A percentile compares a stretch with the other conserved stretches of the same genome.
phyloP scores from a whole-genome alignment of 2,797 vertebrate species.

The Sparus aurata region DNA sequence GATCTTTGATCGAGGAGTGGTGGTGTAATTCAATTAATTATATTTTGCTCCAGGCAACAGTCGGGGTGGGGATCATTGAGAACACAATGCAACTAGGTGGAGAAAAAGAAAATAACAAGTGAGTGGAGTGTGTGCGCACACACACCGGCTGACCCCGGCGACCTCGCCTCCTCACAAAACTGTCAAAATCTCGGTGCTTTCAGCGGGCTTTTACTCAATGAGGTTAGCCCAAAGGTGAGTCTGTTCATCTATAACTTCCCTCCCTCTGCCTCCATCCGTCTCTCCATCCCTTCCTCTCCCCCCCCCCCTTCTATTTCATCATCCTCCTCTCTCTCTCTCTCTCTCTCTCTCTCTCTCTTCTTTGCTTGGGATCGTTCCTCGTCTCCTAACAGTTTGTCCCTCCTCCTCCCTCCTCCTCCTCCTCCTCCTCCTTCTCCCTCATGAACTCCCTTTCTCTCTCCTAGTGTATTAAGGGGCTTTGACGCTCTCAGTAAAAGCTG shows the following conservation, averaged over 20 bases:
- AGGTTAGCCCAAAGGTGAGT: slow-evolving; percentile 82
- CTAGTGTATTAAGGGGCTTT: slow-evolving; percentile 89
- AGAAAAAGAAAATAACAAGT: slow-evolving; percentile 63
- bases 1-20: slow-evolving; percentile 59
- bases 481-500: slow-evolving; percentile 91
- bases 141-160: slow-evolving; percentile 62
- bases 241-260: slow-evolving; percentile 74
- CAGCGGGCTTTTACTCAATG: slow-evolving; percentile 83
- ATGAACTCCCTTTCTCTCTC: slow-evolving; percentile 77
- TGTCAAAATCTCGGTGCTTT: slow-evolving; percentile 77
- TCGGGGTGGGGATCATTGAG: slow-evolving; percentile 52
- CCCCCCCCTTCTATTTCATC: slow-evolving; percentile 60
- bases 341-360: slow-evolving; percentile 32
- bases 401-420: slow-evolving; percentile 11
- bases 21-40: slow-evolving; percentile 72
- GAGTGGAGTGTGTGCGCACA: slow-evolving; percentile 39
- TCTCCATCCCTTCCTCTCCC: slow-evolving; percentile 33
- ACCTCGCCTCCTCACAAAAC: slow-evolving; percentile 77
- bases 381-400: slow-evolving; percentile 67
- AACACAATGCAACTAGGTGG: slow-evolving; percentile 63
- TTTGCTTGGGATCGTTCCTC: slow-evolving; percentile 49
- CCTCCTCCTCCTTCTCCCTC: slow-evolving; percentile 18
- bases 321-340: slow-evolving; percentile 48
- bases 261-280: slow-evolving; percentile 52
- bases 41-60: slow-evolving; percentile 67